Evolutionary conservation across 2,888 invertebrate genomes (phyloP).

Genomic region (Boloria euphrosyne): DNA sequence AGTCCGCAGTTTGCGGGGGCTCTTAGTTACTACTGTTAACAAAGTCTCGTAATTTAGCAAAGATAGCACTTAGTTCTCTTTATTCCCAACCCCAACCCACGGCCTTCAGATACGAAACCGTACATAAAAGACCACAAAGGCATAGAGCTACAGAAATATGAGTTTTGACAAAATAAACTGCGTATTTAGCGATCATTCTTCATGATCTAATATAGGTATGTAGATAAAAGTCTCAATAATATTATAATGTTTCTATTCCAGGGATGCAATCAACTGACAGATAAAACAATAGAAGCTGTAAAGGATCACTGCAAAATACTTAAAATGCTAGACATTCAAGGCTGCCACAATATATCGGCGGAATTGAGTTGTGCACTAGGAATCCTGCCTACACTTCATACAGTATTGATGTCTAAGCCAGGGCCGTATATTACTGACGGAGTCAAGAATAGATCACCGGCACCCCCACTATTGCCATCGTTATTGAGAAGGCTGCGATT

Average conservation of each 20-base stretch:
- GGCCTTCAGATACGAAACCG: too few species aligned
- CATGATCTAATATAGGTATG: too few species aligned
- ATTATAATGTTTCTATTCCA: slow-evolving; percentile 53
- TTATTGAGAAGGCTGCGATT: slow-evolving; percentile 66
- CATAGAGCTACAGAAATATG: neutral
- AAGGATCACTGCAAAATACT: slow-evolving; percentile 75
- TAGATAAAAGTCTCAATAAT: too few species aligned
- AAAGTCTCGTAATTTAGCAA: too few species aligned
- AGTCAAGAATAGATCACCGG: slow-evolving; percentile 62
- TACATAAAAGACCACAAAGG: too few species aligned
- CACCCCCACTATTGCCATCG: slow-evolving; percentile 67
- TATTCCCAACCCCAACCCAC: too few species aligned
- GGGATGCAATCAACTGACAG: slow-evolving; percentile 84
- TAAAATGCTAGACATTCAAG: slow-evolving; percentile 82
- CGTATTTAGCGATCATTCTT: too few species aligned
- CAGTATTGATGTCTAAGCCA: slow-evolving; percentile 74
- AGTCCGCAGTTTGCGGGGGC: too few species aligned
- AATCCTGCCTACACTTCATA: slow-evolving; percentile 66
- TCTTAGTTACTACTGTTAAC: too few species aligned
- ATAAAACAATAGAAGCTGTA: slow-evolving; percentile 79
- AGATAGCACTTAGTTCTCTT: too few species aligned
- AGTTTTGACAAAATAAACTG: neutral
- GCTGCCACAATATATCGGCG: slow-evolving; percentile 75
- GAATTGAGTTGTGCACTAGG: slow-evolving; percentile 72
- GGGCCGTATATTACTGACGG: slow-evolving; percentile 71